Base-by-base conservation (phyloP, 2,797 vertebrate genomes). In the Serranus cabrilla region DNA sequence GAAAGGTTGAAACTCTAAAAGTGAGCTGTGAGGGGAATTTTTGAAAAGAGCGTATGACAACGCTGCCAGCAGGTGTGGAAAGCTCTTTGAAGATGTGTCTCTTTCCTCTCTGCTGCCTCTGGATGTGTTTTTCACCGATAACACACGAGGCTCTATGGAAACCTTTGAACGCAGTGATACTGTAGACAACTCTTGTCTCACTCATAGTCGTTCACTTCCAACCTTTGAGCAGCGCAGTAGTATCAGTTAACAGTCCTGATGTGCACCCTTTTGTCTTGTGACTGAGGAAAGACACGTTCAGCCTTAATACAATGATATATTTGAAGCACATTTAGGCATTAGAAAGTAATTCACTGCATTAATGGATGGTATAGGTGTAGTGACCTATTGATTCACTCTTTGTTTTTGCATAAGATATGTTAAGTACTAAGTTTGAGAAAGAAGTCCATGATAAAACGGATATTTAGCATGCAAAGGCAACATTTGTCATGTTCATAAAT, bases 151-250 rank as follows among this genome's bases (percentile, higher is more conserved):
- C 51, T 82, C 65, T 52, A 7, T 73, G 49, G 65, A 84, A 83
- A 78, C 76, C 74, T 86, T 86, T 87, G 67, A 86, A 80, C 61
- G 67, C 56, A 7, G 20, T 81, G 70, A 82, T 77, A 79, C 78
- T 62, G 52, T 69, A 58, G 64, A 74, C 54, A 76, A 70, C 70
- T 84, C 40, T 46, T 64, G 20, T 78, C 65, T 81, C 47, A 52
- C 68, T 55, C 62, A 62, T 58, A 70, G 66, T 72, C 73, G 66
- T 82, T 85, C 25, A 71, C 87, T 86, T 80, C 40, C 45, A 79
- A 63, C 78, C 79, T 87, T 83, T 78, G 51, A 69, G 52, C 64
- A 56, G 51, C 8, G 31, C 61, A 40, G 40, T 54, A 61, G 16
- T 76, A 45, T 83, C 56, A 60, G 71, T 85, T 64, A 68, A 21